phyloP scores from a whole-genome alignment of 2,113 vertebrate species.

The Microtus pennsylvanicus region DNA sequence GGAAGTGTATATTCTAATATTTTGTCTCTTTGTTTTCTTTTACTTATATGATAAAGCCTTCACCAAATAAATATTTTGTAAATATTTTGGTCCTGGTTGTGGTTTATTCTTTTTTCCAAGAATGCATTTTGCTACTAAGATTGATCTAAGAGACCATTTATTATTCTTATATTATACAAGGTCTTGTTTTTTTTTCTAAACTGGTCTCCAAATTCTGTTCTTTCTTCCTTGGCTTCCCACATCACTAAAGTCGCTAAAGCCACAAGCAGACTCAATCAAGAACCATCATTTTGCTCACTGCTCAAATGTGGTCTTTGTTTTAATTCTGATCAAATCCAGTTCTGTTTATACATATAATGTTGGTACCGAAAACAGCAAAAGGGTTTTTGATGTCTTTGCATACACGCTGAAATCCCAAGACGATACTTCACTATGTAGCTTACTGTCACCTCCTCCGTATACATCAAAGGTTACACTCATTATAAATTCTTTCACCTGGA shows the following conservation, averaged over 20 bases:
- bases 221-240: not conserved
- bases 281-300: not conserved
- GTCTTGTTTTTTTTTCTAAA: not conserved
- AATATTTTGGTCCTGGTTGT: not conserved
- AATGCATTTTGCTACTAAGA: not conserved
- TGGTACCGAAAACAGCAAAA: not conserved
- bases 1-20: not conserved
- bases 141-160: not conserved
- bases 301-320: not conserved
- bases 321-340: not conserved
- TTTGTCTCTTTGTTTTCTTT: not conserved
- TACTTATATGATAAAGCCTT: not conserved
- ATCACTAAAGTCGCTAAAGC: no score
- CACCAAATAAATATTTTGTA: not conserved
- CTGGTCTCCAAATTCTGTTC: not conserved
- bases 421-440: not conserved
- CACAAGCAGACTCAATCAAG: not conserved
- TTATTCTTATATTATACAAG: not conserved
- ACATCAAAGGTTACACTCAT: not conserved
- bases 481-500: not conserved
- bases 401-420: not conserved
- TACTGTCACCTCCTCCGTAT: not conserved
- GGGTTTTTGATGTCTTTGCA: not conserved
- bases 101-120: not conserved
- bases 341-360: not conserved